Evolutionary conservation across 2,797 vertebrate species (phyloP), one percentile per base, ranked within the genome.

Genomic region (Yasuhikotakia modesta): DNA sequence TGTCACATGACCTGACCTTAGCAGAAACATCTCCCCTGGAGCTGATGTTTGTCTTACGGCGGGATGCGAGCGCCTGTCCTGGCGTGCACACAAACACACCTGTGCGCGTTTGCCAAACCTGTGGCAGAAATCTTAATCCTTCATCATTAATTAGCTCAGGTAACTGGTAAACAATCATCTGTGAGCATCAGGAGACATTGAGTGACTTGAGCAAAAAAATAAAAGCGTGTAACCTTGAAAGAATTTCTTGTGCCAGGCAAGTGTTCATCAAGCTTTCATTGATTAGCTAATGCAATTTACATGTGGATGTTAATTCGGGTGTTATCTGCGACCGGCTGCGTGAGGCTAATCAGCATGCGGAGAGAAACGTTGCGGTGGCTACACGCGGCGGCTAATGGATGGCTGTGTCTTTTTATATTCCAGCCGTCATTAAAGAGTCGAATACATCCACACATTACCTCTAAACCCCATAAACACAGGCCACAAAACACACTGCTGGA

Each of bases 231-330:
- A 82, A 87, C 80, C 86, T 86, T 85, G 81, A 85, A 83, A 84
- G 76, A 46, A 76, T 85, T 82, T 81, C 76, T 81, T 46, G 65
- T 70, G 55, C 66, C 78, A 73, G 70, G 70, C 79, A 73, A 85
- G 81, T 76, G 80, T 82, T 68, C 78, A 52, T 72, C 74, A 68
- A 45, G 82, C 82, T 60, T 86, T 85, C 78, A 71, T 81, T 86
- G 83, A 88, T 86, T 86, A 85, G 83, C 73, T 76, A 79, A 80
- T 75, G 82, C 76, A 83, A 82, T 86, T 86, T 86, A 68, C 73
- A 76, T 27, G 79, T 73, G 65, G 61, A 64, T 60, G 77, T 76
- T 86, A 87, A 84, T 83, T 81, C 50, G 48, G 68, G 60, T 64
- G 73, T 70, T 82, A 68, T 84, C 83, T 78, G 75, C 60, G 81